These are phyloP conservation scores for Magallana ariakensis DNA, from an alignment of 1,140 invertebrate genomes.

Conservation along the genomic window DNA sequence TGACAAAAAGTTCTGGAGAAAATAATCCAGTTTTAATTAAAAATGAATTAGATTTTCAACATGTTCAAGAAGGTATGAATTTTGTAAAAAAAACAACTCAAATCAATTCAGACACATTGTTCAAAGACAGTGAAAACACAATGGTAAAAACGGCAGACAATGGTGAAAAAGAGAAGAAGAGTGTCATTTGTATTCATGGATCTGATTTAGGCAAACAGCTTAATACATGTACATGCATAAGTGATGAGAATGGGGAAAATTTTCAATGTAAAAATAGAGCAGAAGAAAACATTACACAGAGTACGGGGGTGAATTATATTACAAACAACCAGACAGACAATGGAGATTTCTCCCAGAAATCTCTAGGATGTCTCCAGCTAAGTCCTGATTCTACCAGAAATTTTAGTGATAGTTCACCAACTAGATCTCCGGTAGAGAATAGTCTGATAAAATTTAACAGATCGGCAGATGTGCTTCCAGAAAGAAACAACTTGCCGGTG, in stretches of 20 bases:
- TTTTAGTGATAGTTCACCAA: background rate
- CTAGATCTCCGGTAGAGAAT: background rate
- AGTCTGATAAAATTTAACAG: background rate
- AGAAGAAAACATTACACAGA: background rate
- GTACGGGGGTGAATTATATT: too few species aligned
- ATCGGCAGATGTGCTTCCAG: background rate
- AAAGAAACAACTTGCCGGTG: background rate
- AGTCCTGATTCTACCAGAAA: background rate
- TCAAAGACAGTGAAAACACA: background rate
- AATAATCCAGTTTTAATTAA: too few species aligned
- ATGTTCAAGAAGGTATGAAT: too few species aligned
- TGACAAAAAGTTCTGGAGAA: too few species aligned
- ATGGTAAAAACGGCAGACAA: background rate
- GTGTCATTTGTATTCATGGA: too few species aligned
- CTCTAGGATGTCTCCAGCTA: slow-evolving; percentile 4
- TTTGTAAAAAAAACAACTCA: too few species aligned
- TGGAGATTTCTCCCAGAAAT: background rate
- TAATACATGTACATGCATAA: too few species aligned
- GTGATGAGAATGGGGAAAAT: too few species aligned
- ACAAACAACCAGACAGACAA: background rate
- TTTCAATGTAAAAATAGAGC: background rate
- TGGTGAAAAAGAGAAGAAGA: too few species aligned
- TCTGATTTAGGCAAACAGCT: too few species aligned
- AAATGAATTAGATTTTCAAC: too few species aligned
- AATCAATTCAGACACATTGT: too few species aligned